phyloP scores from a whole-genome alignment of 2,113 vertebrate species.

The Malurus alboscapulatus region DNA sequence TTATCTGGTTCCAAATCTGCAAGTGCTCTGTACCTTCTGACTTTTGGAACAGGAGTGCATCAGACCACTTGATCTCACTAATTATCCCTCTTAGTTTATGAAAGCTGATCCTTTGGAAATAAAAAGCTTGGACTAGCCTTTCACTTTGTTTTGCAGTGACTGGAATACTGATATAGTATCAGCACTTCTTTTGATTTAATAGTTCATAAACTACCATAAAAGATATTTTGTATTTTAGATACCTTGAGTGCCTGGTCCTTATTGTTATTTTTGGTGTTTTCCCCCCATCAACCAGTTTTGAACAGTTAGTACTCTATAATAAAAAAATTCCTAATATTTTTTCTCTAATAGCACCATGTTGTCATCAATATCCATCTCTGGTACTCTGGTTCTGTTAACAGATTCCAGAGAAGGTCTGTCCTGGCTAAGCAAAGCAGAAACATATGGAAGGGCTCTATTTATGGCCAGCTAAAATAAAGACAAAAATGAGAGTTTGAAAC shows the following conservation, averaged over 20 bases:
- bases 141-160: background rate
- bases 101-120: background rate
- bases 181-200: background rate
- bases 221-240: background rate
- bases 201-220: background rate
- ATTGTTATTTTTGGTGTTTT: background rate
- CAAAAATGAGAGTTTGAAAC: background rate
- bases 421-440: background rate
- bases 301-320: background rate
- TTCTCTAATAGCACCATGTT: background rate
- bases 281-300: rapidly evolving
- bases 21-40: background rate
- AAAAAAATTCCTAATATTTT: background rate
- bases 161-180: background rate
- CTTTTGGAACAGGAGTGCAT: rapidly evolving
- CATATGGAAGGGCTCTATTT: background rate
- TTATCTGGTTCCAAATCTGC: background rate
- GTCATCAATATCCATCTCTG: background rate
- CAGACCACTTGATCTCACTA: background rate
- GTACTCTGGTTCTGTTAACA: background rate
- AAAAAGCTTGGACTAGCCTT: background rate
- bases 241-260: background rate
- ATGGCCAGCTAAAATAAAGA: background rate
- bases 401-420: background rate
- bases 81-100: background rate